A percentile compares a stretch with the other conserved stretches of the same genome.
Conservation (phyloP, 2,797 vertebrate species). For the Sphenopsis melanotis region DNA sequence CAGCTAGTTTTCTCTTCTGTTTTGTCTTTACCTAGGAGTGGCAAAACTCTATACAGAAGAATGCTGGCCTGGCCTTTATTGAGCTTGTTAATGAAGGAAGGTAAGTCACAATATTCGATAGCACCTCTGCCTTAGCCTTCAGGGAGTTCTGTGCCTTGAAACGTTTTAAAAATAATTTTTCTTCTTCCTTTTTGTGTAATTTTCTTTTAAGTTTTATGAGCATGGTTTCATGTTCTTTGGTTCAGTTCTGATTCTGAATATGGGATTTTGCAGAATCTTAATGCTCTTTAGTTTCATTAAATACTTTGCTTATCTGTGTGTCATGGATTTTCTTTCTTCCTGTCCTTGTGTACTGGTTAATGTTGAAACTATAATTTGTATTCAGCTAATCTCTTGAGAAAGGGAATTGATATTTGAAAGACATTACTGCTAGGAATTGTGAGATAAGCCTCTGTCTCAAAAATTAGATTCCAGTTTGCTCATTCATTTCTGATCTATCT, state of each 20-base stretch:
- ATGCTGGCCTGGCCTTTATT: conserved; percentile 92
- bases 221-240: neutral
- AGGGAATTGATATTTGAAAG: conserved; percentile 16
- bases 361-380: conserved; percentile 38
- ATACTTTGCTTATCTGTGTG: neutral
- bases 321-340: conserved; percentile 21
- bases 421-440: neutral
- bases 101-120: conserved; percentile 64
- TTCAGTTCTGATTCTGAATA: neutral
- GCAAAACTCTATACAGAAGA: conserved; percentile 97
- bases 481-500: neutral
- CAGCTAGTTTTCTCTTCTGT: neutral
- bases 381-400: conserved; percentile 33
- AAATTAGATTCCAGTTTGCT: conserved; percentile 23
- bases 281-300: neutral
- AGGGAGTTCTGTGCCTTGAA: neutral
- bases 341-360: conserved; percentile 4
- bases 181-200: neutral
- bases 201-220: neutral
- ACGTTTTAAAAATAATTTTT: neutral
- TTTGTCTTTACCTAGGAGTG: conserved; percentile 79
- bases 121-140: neutral
- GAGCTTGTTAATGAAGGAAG: conserved; percentile 94
- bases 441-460: conserved; percentile 43
- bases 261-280: neutral